phyloP scores from a whole-genome alignment of 2,888 invertebrate species.

The Heliconius cydno region DNA sequence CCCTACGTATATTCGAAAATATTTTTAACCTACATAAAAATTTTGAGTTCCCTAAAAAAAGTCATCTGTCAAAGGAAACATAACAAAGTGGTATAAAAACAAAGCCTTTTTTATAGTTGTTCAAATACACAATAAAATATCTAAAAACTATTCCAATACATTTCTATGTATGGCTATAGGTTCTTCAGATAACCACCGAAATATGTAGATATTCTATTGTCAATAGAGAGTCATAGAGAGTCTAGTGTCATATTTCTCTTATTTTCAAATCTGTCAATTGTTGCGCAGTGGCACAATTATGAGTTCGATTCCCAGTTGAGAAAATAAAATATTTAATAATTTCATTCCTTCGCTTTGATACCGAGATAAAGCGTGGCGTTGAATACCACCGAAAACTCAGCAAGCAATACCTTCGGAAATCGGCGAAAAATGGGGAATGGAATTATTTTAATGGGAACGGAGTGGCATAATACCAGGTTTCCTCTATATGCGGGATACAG shows the following conservation, averaged over 20 bases:
- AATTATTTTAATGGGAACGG: too few relatives aligned
- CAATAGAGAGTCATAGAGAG: not conserved
- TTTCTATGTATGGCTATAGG: not conserved
- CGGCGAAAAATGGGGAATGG: too few relatives aligned
- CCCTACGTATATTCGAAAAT: not conserved
- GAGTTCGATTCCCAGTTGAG: not conserved
- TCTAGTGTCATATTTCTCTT: not conserved
- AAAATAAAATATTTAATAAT: not conserved
- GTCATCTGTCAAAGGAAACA: not conserved
- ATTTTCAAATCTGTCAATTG: not conserved
- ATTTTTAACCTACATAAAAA: not conserved
- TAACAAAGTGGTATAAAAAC: conserved; percentile 6
- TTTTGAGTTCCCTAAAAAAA: not conserved
- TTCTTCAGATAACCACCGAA: not conserved
- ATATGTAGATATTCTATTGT: too few relatives aligned
- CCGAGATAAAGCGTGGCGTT: too few relatives aligned
- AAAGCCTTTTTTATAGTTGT: not conserved
- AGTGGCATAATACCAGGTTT: too few relatives aligned
- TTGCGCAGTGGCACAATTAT: not conserved
- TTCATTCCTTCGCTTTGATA: not conserved
- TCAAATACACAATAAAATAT: not conserved
- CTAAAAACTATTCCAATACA: not conserved
- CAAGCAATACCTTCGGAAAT: too few relatives aligned
- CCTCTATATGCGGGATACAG: too few relatives aligned
- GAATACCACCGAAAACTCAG: too few relatives aligned